phyloP scores from a whole-genome alignment of 1,140 invertebrate genomes.

The Tetramorium simillimum region DNA sequence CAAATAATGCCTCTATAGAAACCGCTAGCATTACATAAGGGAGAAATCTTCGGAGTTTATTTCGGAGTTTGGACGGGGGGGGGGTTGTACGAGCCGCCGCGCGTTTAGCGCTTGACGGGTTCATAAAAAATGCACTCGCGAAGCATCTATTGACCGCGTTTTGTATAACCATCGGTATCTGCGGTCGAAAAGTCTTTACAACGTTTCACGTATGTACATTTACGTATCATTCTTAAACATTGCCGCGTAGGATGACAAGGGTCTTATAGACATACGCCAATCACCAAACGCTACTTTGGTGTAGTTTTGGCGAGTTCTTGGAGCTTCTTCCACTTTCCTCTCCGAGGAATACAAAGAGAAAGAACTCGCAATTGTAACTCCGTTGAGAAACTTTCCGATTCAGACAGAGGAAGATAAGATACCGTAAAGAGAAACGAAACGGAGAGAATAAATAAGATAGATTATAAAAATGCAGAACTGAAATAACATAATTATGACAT shows the following conservation, averaged over 20 bases:
- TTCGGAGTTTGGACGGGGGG: background rate
- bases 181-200: background rate
- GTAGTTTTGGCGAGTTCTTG: too few relatives aligned
- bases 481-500: background rate
- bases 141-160: conserved; percentile 64
- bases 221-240: background rate
- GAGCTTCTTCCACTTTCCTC: too few relatives aligned
- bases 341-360: background rate
- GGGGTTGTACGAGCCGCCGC: background rate
- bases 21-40: background rate
- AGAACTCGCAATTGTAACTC: background rate
- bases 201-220: background rate
- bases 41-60: background rate
- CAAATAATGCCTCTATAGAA: background rate
- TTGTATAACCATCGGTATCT: background rate
- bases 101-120: background rate
- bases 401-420: background rate
- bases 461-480: background rate
- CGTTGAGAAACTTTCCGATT: background rate
- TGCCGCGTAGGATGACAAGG: background rate
- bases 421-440: background rate
- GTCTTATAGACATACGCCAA: background rate
- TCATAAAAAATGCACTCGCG: conserved; percentile 57
- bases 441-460: background rate
- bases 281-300: background rate